Base-by-base conservation (phyloP, 2,113 vertebrate species). In the Corydoras maculifer region DNA sequence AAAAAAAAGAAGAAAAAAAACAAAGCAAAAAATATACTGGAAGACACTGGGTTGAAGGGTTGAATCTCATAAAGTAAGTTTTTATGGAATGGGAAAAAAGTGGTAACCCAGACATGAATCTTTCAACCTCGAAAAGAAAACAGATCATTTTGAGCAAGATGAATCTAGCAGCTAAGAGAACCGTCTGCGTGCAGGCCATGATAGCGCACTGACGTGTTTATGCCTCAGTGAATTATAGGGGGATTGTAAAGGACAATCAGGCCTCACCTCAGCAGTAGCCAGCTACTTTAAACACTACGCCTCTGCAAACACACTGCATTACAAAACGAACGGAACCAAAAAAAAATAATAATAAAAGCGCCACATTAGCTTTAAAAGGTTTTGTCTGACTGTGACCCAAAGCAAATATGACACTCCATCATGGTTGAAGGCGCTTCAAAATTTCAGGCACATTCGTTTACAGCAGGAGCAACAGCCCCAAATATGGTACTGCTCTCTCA, bases 161-260 rank as follows among this genome's bases (percentile, higher is more conserved):
- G 54, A 54, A 78, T 80, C 58, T 74, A 68, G 70, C 61, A 61
- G 70, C 64, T 74, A 65, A 79, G 73, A 77, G 61, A 30, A 48
- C 60, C 5, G 64, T 71, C 43, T 53, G 51, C 62, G 54, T 35
- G 8, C 65, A 65, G 69, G 58, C 71, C 51, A 57, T 53, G 69
- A 49, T 60, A 66, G 58, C 6, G 13, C 18, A 15, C 63, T 68
- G 68, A 77, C 61, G 63, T 82, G 81, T 82, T 81, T 82, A 81
- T 69, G 54, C 59, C 10, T 66, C 18, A n/a, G 62, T 70, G 75
- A 81, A 68, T 78, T 78, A 81, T 76, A 62, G 72, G 61, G 25
- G 58, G 58, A 11, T 68, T 67, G 43, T 63, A 68, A 77, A 74
- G 66, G 53, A 32, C 55, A 58, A 70, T 54, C 29, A 48, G 58